phyloP scores from a whole-genome alignment of 2,113 vertebrate species.

The Calidris pygmaea region DNA sequence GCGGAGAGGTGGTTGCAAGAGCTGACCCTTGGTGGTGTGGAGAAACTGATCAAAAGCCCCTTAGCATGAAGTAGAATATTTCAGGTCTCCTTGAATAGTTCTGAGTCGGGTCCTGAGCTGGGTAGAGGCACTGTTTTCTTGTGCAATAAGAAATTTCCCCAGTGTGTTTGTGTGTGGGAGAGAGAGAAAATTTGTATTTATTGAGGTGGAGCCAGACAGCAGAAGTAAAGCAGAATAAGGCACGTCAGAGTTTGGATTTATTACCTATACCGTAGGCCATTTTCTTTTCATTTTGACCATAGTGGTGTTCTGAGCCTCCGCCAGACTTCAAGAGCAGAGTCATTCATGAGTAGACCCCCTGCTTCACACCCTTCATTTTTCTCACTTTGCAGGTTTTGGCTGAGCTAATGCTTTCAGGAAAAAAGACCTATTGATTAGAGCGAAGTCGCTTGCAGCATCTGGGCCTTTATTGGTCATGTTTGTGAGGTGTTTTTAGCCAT shows the following conservation, averaged over 20 bases:
- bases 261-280: neutral
- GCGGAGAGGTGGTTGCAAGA: neutral
- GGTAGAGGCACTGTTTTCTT: neutral
- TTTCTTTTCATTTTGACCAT: conserved; percentile 36
- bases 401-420: conserved; percentile 59
- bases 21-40: neutral
- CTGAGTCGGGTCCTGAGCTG: neutral
- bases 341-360: neutral
- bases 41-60: rapidly evolving
- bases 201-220: neutral
- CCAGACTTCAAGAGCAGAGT: conserved; percentile 20
- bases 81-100: neutral
- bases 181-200: conserved; percentile 3
- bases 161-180: neutral
- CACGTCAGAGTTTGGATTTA: conserved; percentile 30
- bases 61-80: neutral
- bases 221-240: neutral
- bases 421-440: conserved; percentile 48
- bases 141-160: neutral
- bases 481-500: neutral
- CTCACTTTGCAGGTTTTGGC: conserved; percentile 57
- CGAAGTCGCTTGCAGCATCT: conserved; percentile 12
- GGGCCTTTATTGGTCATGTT: conserved; percentile 7
- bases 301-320: conserved; percentile 15
- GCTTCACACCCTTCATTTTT: conserved; percentile 59